phyloP scores from a whole-genome alignment of 2,888 invertebrate species.

The Zhuqinia jingwanae region DNA sequence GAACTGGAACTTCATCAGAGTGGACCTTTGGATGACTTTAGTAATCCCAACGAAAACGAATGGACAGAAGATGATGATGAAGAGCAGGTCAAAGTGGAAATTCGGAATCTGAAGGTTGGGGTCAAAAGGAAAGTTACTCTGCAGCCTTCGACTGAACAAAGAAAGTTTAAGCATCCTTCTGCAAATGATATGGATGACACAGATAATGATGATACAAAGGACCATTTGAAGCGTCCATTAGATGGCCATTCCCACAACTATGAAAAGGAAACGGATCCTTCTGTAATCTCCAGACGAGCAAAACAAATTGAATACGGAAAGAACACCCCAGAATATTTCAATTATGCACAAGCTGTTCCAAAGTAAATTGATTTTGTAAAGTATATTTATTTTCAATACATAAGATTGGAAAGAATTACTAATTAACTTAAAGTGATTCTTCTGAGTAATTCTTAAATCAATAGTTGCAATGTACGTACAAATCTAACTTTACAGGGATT shows the following conservation, averaged over 20 bases:
- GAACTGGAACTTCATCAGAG: conserved; percentile 56
- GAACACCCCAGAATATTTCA: conserved; percentile 75
- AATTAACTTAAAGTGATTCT: too few species aligned
- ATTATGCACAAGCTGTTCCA: conserved; percentile 75
- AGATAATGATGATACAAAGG: neutral
- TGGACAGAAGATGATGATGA: conserved; percentile 50
- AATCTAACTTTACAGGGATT: conserved; percentile 80
- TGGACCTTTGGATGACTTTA: conserved; percentile 44
- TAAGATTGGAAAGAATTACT: too few species aligned
- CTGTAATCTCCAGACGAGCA: conserved; percentile 67
- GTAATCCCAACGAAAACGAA: conserved; percentile 17
- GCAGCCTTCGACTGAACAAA: neutral
- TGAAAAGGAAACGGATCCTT: conserved; percentile 75
- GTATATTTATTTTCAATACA: conserved; percentile 2
- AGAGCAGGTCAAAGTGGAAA: conserved; percentile 54
- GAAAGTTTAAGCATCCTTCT: neutral
- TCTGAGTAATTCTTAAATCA: too few species aligned
- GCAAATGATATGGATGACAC: neutral
- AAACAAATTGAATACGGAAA: conserved; percentile 79
- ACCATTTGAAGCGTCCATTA: conserved; percentile 49
- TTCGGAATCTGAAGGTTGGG: conserved; percentile 26
- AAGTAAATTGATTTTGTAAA: too few species aligned
- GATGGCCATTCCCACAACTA: conserved; percentile 45
- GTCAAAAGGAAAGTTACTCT: neutral
- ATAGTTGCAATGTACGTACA: too few species aligned